Conservation (phyloP, 2,888 invertebrate genomes). For the Sericinus montela region DNA sequence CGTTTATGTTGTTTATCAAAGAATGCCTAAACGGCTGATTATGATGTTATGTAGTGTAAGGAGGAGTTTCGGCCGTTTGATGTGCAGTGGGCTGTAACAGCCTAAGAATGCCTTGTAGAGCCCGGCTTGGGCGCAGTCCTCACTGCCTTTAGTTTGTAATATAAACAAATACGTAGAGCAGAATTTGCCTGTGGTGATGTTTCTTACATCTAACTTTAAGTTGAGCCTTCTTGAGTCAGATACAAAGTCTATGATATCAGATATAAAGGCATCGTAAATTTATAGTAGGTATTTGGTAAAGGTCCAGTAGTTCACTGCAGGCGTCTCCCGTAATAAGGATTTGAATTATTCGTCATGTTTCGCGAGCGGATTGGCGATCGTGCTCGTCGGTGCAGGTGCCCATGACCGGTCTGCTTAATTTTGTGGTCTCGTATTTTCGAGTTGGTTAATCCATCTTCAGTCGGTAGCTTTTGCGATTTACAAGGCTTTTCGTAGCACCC, state of each 20-base stretch:
- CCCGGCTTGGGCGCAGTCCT: slow-evolving; percentile 35
- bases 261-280: too few relatives aligned
- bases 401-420: too few relatives aligned
- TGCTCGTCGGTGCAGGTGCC: too few relatives aligned
- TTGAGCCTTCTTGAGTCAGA: background rate
- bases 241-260: background rate
- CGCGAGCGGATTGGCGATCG: too few relatives aligned
- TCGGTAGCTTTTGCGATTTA: too few relatives aligned
- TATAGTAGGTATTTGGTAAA: too few relatives aligned
- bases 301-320: too few relatives aligned
- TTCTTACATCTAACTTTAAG: background rate
- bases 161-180: slow-evolving; percentile 14
- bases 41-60: slow-evolving; percentile 44
- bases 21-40: slow-evolving; percentile 69
- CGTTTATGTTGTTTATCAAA: slow-evolving; percentile 70
- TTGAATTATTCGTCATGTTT: too few relatives aligned
- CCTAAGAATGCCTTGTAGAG: slow-evolving; percentile 66
- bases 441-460: too few relatives aligned
- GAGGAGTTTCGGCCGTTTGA: slow-evolving; percentile 53
- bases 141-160: slow-evolving; percentile 9
- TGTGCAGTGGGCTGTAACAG: slow-evolving; percentile 51
- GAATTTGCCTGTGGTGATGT: slow-evolving; percentile 8
- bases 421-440: too few relatives aligned
- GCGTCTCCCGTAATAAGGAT: too few relatives aligned
- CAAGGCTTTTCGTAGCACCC: too few relatives aligned